A percentile compares a stretch with the other conserved stretches of the same genome.
These are phyloP conservation scores for Actinostola sp. DNA, from an alignment of 92 coral and sea anemone genomes.

Conservation along the genomic window DNA sequence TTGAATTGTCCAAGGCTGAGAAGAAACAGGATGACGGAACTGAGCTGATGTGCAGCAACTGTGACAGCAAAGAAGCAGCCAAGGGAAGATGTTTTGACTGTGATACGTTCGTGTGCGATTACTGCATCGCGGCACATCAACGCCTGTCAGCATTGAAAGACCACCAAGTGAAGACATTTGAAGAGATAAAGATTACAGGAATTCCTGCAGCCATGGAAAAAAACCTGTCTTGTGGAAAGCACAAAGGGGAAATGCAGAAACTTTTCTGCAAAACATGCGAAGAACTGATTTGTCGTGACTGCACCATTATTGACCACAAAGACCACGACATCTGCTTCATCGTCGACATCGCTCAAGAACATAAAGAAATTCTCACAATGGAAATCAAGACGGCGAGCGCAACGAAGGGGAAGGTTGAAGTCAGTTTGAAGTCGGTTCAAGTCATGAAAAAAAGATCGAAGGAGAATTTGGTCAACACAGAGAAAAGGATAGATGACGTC, in stretches of 20 bases:
- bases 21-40: conserved; percentile 12
- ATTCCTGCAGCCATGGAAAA: conserved; percentile 44
- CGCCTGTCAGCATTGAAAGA: conserved; percentile 29
- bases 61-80: conserved; percentile 45
- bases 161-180: conserved; percentile 53
- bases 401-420: neutral
- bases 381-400: conserved; percentile 4
- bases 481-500: neutral
- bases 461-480: too few relatives aligned
- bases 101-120: conserved; percentile 54
- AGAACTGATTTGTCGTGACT: conserved; percentile 22
- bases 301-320: conserved; percentile 46
- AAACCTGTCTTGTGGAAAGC: conserved; percentile 59
- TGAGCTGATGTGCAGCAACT: conserved; percentile 41
- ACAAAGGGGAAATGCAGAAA: conserved; percentile 58
- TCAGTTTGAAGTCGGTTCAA: neutral
- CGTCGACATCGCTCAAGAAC: conserved; percentile 44
- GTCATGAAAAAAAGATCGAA: too few relatives aligned
- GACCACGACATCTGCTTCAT: conserved; percentile 54
- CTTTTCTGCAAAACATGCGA: conserved; percentile 78
- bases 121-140: conserved; percentile 59
- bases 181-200: conserved; percentile 49
- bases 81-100: conserved; percentile 54
- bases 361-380: neutral
- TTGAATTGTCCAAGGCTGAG: neutral